These are phyloP conservation scores for Epinotia ramella DNA, from an alignment of 2,888 invertebrate genomes.

Conservation along the genomic window DNA sequence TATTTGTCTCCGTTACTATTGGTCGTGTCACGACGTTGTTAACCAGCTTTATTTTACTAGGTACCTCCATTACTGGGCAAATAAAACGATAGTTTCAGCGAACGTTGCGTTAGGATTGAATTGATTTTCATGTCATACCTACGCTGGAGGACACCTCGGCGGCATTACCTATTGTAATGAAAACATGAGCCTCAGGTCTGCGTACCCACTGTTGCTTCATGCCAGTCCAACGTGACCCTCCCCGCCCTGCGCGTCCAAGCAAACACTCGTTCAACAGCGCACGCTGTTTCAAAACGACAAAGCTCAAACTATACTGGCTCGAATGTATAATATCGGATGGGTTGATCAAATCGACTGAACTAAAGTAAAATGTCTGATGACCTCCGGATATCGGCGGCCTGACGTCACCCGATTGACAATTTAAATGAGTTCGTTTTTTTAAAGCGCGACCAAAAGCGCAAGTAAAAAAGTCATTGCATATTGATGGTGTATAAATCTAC, in stretches of 20 bases:
- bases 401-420: conserved; percentile 55
- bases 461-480: conserved; percentile 41
- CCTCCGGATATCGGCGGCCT: conserved; percentile 70
- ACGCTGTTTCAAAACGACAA: conserved; percentile 41
- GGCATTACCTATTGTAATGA: conserved; percentile 80
- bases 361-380: conserved; percentile 67
- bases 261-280: conserved; percentile 48
- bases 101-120: conserved; percentile 47
- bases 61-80: neutral
- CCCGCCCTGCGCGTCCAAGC: conserved; percentile 49
- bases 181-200: conserved; percentile 72
- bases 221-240: conserved; percentile 61
- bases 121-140: conserved; percentile 59
- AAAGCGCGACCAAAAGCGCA: conserved; percentile 39
- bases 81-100: conserved; percentile 25
- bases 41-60: conserved; percentile 7
- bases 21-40: neutral
- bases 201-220: conserved; percentile 55
- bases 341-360: conserved; percentile 55
- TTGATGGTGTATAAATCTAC: neutral
- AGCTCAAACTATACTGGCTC: conserved; percentile 59
- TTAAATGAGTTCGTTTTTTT: conserved; percentile 51
- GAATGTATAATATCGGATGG: conserved; percentile 54
- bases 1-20: neutral
- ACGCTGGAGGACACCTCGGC: conserved; percentile 61